Conservation (phyloP, 2,888 invertebrate species). For the Megamerina dolium region DNA sequence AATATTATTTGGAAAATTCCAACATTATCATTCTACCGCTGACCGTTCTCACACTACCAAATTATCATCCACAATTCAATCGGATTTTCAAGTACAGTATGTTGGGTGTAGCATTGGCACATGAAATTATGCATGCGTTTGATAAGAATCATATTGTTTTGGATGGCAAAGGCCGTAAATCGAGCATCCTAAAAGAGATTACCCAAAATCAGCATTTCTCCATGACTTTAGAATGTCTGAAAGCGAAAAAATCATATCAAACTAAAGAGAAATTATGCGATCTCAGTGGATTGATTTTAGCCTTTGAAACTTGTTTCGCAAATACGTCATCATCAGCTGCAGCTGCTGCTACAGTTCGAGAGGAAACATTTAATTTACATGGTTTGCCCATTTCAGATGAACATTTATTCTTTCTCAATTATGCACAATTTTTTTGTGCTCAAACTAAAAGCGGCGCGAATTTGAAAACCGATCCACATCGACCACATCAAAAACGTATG, state of each 20-base stretch:
- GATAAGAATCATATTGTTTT: slow-evolving; percentile 20
- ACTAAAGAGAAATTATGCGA: slow-evolving; percentile 24
- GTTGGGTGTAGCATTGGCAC: slow-evolving; percentile 24
- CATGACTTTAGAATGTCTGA: slow-evolving; percentile 16
- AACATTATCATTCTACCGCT: slow-evolving; percentile 21
- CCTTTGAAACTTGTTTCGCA: slow-evolving; percentile 22
- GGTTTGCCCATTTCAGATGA: too few relatives aligned
- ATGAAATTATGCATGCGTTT: slow-evolving; percentile 25
- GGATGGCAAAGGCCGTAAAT: slow-evolving; percentile 12
- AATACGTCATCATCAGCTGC: not conserved
- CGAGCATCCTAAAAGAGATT: slow-evolving; percentile 5
- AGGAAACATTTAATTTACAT: too few relatives aligned
- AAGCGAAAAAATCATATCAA: slow-evolving; percentile 15
- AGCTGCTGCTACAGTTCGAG: too few relatives aligned
- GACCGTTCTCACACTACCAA: slow-evolving; percentile 21
- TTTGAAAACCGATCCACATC: slow-evolving; percentile 17
- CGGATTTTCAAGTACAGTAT: slow-evolving; percentile 23
- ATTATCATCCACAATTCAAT: slow-evolving; percentile 18
- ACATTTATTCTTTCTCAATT: too few relatives aligned
- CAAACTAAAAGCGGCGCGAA: not conserved
- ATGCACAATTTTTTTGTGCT: slow-evolving; percentile 27
- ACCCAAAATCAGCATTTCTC: slow-evolving; percentile 13
- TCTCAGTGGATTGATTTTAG: too few relatives aligned
- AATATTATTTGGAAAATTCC: slow-evolving; percentile 19
- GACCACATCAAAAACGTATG: slow-evolving; percentile 23